Evolutionary conservation across 2,113 vertebrate species (phyloP).

Genomic region (Misgurnus mizolepis): DNA sequence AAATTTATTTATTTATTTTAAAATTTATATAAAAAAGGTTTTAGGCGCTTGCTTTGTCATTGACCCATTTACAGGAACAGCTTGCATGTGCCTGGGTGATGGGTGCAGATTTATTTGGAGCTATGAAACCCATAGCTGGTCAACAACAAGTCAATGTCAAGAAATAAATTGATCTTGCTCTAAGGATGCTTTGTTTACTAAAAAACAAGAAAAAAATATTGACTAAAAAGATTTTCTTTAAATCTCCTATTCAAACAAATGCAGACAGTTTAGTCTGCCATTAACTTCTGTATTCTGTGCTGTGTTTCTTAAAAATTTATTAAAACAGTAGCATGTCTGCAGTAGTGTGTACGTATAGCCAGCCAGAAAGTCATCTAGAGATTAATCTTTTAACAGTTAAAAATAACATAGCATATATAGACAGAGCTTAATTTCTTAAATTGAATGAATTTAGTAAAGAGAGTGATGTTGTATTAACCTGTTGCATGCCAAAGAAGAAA

Average conservation of each 20-base stretch:
- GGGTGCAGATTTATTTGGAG: constrained; percentile 22
- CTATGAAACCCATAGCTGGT: constrained; percentile 60
- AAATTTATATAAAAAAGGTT: too few relatives aligned
- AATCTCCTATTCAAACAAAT: too few relatives aligned
- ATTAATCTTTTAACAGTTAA: constrained; percentile 70
- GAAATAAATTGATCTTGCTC: too few relatives aligned
- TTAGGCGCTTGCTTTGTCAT: too few relatives aligned
- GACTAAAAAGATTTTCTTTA: not conserved
- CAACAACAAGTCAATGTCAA: constrained; percentile 27
- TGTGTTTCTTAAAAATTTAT: too few relatives aligned
- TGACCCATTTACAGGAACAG: constrained; percentile 28
- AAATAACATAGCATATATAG: constrained; percentile 53
- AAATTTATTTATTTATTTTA: too few relatives aligned
- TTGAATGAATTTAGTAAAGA: constrained; percentile 57
- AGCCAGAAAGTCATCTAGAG: constrained; percentile 54
- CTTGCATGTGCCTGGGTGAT: constrained; percentile 48
- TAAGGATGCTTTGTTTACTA: not conserved
- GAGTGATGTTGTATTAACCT: constrained; percentile 22
- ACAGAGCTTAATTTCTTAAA: constrained; percentile 44
- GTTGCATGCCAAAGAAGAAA: constrained; percentile 29
- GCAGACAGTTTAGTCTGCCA: too few relatives aligned
- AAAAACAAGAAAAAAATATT: not conserved
- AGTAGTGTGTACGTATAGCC: constrained; percentile 8
- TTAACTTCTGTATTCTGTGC: too few relatives aligned
- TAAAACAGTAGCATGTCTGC: too few relatives aligned